Evolutionary conservation across 1,140 invertebrate species (phyloP).

Genomic region (Drosophila arawakana): DNA sequence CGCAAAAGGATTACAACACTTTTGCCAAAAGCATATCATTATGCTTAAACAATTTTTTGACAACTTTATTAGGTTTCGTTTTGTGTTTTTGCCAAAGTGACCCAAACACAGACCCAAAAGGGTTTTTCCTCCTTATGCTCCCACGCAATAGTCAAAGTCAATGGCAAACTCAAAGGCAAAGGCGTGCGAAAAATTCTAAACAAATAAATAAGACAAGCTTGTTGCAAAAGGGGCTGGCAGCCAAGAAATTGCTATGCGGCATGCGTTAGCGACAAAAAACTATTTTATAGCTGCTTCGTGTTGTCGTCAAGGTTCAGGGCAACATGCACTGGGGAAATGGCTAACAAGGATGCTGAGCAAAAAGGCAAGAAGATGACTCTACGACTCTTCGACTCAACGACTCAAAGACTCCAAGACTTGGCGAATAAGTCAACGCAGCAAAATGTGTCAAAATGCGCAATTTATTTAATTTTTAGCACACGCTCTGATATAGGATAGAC

Average conservation of each 20-base stretch:
- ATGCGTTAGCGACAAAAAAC: conserved; percentile 77
- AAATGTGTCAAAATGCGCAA: conserved; percentile 82
- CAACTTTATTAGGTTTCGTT: conserved; percentile 77
- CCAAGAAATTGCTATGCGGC: conserved; percentile 76
- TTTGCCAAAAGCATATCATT: conserved; percentile 79
- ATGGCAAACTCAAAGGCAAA: conserved; percentile 38
- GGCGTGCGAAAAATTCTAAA: conserved; percentile 79
- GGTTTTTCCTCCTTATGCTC: conserved; percentile 12
- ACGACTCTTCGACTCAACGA: conserved; percentile 1
- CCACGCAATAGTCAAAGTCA: not conserved
- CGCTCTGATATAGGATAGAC: conserved; percentile 51
- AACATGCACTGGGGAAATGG: conserved; percentile 41
- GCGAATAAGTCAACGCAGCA: conserved; percentile 80
- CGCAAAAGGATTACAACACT: conserved; percentile 81
- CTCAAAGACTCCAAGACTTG: conserved; percentile 2
- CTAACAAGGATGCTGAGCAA: conserved; percentile 61
- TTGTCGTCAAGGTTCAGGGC: conserved; percentile 67
- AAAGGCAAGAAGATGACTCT: not conserved
- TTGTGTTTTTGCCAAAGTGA: conserved; percentile 49
- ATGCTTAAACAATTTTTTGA: conserved; percentile 81
- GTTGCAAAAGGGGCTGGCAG: conserved; percentile 44
- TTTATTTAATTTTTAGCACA: conserved; percentile 79
- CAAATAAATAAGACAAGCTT: conserved; percentile 79
- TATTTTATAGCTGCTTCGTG: conserved; percentile 81
- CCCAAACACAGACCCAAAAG: conserved; percentile 44